Percentiles rank a stretch among this genome's conserved stretches.
Conservation (phyloP, 2,888 invertebrate genomes). For the Alsophila aescularia region DNA sequence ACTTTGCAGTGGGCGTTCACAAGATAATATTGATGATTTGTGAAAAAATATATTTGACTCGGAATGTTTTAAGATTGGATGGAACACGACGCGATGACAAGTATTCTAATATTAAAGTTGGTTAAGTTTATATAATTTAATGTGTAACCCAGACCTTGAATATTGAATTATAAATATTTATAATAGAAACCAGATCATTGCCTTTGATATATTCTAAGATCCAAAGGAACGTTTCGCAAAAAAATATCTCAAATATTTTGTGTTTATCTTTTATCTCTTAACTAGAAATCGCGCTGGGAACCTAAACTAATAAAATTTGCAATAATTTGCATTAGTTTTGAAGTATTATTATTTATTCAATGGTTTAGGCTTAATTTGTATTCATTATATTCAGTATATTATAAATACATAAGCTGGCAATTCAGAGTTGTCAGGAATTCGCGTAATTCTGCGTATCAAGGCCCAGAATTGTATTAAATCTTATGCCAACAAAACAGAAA, state of each 20-base stretch:
- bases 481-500: no score
- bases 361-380: constrained; percentile 8
- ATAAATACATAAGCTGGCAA: neutral
- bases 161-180: neutral
- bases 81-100: constrained; percentile 1
- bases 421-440: constrained; percentile 14
- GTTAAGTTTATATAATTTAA: constrained; percentile 9
- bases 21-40: no score
- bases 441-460: constrained; percentile 6
- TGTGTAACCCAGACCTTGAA: constrained; percentile 25
- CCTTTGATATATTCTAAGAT: constrained; percentile 4
- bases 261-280: no score
- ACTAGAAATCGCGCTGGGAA: constrained; percentile 5
- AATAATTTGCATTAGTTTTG: constrained; percentile 24
- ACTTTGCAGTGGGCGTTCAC: no score
- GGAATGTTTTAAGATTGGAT: no score
- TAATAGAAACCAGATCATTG: constrained; percentile 1
- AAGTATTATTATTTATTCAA: no score
- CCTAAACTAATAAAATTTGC: constrained; percentile 22
- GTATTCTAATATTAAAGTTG: neutral
- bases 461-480: constrained; percentile 1
- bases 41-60: no score
- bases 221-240: constrained; percentile 13
- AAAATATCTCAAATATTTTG: no score
- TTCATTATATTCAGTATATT: constrained; percentile 6